Percentiles rank a stretch among this genome's conserved stretches.
phyloP scores from a whole-genome alignment of 2,888 invertebrate species.

The Xylocampa areola region DNA sequence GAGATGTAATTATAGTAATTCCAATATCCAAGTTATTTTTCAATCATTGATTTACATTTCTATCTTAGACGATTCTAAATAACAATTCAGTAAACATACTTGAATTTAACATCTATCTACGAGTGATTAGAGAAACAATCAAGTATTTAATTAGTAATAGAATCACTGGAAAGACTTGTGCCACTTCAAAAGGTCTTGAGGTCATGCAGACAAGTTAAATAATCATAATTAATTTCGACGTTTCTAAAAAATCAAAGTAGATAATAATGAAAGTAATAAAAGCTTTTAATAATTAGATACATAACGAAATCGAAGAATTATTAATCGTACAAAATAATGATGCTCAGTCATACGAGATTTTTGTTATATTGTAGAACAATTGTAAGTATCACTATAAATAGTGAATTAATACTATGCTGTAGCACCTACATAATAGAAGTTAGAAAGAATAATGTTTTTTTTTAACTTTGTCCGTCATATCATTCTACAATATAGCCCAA shows the following conservation, averaged over 20 bases:
- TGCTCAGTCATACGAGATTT: constrained; percentile 42
- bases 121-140: constrained; percentile 13
- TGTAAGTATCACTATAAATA: constrained; percentile 12
- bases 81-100: constrained; percentile 22
- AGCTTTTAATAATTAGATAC: no score
- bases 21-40: constrained; percentile 16
- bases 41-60: constrained; percentile 11
- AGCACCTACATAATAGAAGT: no score
- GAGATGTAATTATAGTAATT: background rate
- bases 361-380: constrained; percentile 17
- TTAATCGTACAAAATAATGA: constrained; percentile 19
- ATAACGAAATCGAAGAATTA: constrained; percentile 10
- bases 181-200: constrained; percentile 23
- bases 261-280: constrained; percentile 14
- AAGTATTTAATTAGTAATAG: constrained; percentile 20
- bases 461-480: background rate
- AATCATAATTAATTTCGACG: constrained; percentile 8
- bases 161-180: constrained; percentile 45
- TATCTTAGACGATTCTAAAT: constrained; percentile 18
- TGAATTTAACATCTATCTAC: constrained; percentile 29
- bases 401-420: no score
- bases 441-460: no score
- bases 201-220: constrained; percentile 6
- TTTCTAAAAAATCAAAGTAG: constrained; percentile 23
- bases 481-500: constrained; percentile 30